phyloP scores from a whole-genome alignment of 2,888 invertebrate genomes.

The Caenorhabditis macrosperma region DNA sequence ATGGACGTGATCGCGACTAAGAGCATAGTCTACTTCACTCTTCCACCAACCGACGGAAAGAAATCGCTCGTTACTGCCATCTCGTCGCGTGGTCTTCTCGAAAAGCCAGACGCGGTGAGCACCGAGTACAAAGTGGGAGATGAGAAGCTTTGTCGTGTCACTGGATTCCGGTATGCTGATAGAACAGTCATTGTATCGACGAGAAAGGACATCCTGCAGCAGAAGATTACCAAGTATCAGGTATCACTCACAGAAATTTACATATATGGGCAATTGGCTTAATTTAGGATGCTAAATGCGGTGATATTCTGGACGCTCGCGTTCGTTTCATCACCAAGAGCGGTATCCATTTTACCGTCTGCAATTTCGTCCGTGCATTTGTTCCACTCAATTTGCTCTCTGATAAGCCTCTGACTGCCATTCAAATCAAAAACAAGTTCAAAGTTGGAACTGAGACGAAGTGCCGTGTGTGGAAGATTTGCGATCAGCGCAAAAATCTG shows the following conservation, averaged over 20 bases:
- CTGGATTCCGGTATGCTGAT: constrained; percentile 71
- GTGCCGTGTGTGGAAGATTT: constrained; percentile 69
- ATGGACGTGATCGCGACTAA: constrained; percentile 60
- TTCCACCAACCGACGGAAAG: constrained; percentile 58
- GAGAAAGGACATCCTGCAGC: constrained; percentile 70
- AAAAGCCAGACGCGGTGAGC: constrained; percentile 58
- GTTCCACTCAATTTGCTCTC: constrained; percentile 63
- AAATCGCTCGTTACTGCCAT: constrained; percentile 60
- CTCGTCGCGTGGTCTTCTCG: constrained; percentile 51
- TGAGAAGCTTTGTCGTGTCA: constrained; percentile 70
- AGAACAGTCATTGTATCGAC: constrained; percentile 71
- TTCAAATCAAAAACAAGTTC: constrained; percentile 8
- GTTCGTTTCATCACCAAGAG: constrained; percentile 48
- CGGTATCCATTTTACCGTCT: constrained; percentile 59
- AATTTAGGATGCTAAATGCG: constrained; percentile 64
- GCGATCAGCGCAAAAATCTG: constrained; percentile 62
- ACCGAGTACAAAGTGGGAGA: constrained; percentile 66
- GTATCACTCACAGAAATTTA: too few relatives aligned
- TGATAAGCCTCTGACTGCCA: constrained; percentile 58
- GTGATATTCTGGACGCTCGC: constrained; percentile 59
- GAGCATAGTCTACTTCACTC: constrained; percentile 68
- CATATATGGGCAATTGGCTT: too few relatives aligned
- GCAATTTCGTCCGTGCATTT: constrained; percentile 66
- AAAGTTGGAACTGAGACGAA: constrained; percentile 59
- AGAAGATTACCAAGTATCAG: constrained; percentile 68